Base-by-base conservation (phyloP, 2,113 vertebrate species). In the Coregonus clupeaformis region DNA sequence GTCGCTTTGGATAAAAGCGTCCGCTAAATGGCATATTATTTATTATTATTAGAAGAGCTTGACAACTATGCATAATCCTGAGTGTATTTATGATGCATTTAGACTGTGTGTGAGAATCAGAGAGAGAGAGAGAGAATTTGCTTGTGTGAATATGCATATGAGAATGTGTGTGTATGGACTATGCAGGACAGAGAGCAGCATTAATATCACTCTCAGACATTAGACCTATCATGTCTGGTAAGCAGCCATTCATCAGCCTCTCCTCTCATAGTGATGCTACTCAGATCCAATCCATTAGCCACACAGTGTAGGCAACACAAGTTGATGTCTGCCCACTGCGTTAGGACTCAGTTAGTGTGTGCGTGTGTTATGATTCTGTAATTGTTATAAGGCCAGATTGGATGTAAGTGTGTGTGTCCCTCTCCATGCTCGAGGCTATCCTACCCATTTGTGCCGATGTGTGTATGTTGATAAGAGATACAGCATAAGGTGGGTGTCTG, bases 281-380 rank as follows among this genome's bases (percentile, higher is more conserved):
- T 69, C 75, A 89, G 81, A 90, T 87, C 80, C 88, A 90, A 90
- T 91, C 88, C 90, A 91, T 92, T 91, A 92, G 80, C 78, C 71
- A 77, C 81, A 79, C 57, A 36, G 77, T 74, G n/a, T 60, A 6
- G 57, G n/a, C n/a, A 60, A 60, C 6, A 60, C n/a, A 60, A 60
- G 57, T 24, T 22, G 1, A 66, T 66, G 78, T 63, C 69, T 78
- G 74, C 82, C 78, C 80, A 77, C 73, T 80, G 27, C 16, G 9
- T 24, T 18, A 4, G 20, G 30, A 27, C 7, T 67, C 65, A 30
- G 29, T 52, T 42, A 27, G 36, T 13, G 20, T 13, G 18, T 60
- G 16, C 62, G 57, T 69, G 62, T 57, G 47, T 64, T 55, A 32
- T 42, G 11, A 47, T 72, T 16, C 55, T 74, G 67, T 59, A 32